Percentiles rank a stretch among this genome's conserved stretches.
These are phyloP conservation scores for Drosophila parvula DNA, from an alignment of 1,140 invertebrate species.

Conservation along the genomic window DNA sequence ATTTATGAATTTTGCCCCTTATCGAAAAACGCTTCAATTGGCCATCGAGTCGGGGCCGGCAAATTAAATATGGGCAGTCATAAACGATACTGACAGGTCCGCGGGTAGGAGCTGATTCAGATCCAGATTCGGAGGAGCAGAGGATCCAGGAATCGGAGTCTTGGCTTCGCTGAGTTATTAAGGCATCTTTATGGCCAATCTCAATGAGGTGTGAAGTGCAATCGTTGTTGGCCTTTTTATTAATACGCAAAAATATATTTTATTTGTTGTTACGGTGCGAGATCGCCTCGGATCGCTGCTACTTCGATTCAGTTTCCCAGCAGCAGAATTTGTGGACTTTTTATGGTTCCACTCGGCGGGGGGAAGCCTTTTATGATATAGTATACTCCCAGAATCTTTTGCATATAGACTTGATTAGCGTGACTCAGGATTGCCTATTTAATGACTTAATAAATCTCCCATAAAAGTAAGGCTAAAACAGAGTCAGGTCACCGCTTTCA, in stretches of 20 bases:
- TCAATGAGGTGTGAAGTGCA: conserved; percentile 84
- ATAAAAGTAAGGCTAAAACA: conserved; percentile 2
- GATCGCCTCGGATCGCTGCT: conserved; percentile 31
- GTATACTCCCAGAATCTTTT: conserved; percentile 6
- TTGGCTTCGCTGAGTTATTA: conserved; percentile 80
- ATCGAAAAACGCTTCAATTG: conserved; percentile 79
- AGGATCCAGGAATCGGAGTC: conserved; percentile 27
- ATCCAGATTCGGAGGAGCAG: conserved; percentile 5
- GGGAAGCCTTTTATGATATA: conserved; percentile 29
- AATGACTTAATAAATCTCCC: conserved; percentile 35
- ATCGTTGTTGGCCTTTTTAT: conserved; percentile 79
- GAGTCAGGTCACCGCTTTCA: neutral
- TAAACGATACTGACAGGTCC: conserved; percentile 79
- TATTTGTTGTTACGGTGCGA: conserved; percentile 61
- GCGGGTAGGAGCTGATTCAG: conserved; percentile 5
- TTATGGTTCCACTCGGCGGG: conserved; percentile 33
- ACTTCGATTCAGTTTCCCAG: conserved; percentile 4
- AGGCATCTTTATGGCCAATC: conserved; percentile 83
- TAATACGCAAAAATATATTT: conserved; percentile 78
- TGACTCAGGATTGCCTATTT: conserved; percentile 19
- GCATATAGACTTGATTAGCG: conserved; percentile 23
- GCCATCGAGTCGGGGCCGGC: conserved; percentile 58
- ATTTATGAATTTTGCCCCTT: conserved; percentile 79
- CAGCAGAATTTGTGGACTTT: conserved; percentile 42
- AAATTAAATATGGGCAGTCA: conserved; percentile 82